A percentile compares a stretch with the other conserved stretches of the same genome.
Evolutionary conservation across 2,888 invertebrate species (phyloP).

Genomic region (Trimorus sp.): DNA sequence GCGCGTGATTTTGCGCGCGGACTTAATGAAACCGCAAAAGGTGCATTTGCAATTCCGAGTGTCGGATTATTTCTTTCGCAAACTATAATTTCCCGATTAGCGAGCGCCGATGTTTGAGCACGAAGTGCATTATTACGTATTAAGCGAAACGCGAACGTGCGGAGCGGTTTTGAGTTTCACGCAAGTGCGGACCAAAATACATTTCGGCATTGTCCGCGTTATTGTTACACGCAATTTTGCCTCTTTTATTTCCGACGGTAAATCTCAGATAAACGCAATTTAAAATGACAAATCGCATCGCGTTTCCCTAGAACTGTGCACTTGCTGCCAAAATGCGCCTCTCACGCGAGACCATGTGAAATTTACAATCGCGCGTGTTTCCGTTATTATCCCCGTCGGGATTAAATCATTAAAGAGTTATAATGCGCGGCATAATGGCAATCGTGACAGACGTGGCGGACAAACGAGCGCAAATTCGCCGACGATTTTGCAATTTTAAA

Average conservation of each 20-base stretch:
- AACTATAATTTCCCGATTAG: conserved; percentile 45
- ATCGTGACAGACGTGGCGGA: background rate
- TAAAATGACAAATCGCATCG: conserved; percentile 58
- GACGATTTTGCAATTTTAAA: background rate
- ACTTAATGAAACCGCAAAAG: conserved; percentile 29
- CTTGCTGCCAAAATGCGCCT: conserved; percentile 48
- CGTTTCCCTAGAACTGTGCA: conserved; percentile 53
- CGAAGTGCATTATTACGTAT: conserved; percentile 8
- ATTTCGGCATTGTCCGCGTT: conserved; percentile 44
- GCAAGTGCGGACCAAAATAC: conserved; percentile 45
- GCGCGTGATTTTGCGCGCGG: background rate
- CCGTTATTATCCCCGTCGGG: conserved; percentile 11
- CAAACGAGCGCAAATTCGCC: too few relatives aligned
- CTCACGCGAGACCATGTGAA: conserved; percentile 27
- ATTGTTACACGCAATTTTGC: conserved; percentile 41
- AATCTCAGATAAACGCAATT: conserved; percentile 57
- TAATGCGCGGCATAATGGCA: background rate
- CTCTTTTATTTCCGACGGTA: conserved; percentile 42
- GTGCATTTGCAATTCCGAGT: conserved; percentile 39
- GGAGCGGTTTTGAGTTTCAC: conserved; percentile 25
- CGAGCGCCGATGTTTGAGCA: conserved; percentile 24
- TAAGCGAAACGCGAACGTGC: conserved; percentile 2
- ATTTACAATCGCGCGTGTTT: conserved; percentile 51
- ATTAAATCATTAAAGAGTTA: conserved; percentile 48
- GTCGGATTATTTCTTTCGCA: conserved; percentile 33